Conservation (phyloP, 1,140 invertebrate genomes). For the Panulirus ornatus region DNA sequence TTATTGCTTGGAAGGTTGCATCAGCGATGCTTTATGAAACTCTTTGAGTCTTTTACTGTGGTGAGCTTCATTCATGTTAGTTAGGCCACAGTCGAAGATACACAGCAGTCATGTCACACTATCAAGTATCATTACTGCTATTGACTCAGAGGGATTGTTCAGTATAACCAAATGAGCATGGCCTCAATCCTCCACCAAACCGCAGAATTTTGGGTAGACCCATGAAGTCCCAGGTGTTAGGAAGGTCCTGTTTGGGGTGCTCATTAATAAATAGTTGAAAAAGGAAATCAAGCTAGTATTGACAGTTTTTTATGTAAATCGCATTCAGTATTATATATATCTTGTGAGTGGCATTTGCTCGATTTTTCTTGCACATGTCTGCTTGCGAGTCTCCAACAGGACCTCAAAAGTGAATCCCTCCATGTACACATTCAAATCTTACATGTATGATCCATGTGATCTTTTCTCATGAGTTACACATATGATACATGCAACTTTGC, state of each 20-base stretch:
- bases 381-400: constrained; percentile 33
- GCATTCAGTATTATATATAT: background rate
- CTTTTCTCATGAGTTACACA: background rate
- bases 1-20: background rate
- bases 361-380: constrained; percentile 12
- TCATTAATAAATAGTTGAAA: constrained; percentile 20
- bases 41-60: background rate
- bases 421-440: constrained; percentile 40
- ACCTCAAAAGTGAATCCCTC: constrained; percentile 59
- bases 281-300: background rate
- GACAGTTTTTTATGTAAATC: background rate
- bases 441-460: constrained; percentile 16
- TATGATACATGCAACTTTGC: background rate
- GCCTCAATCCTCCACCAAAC: constrained; percentile 25
- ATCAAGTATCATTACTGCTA: background rate
- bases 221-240: constrained; percentile 44
- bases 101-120: background rate
- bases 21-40: background rate
- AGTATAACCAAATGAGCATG: background rate
- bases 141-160: background rate
- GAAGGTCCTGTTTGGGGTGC: constrained; percentile 37
- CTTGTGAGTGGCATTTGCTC: background rate
- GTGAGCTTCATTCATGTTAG: background rate
- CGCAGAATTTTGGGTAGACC: constrained; percentile 40
- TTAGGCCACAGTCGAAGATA: background rate